These are phyloP conservation scores for Macrosoma leucophasiata DNA, from an alignment of 2,888 invertebrate species.

Conservation along the genomic window DNA sequence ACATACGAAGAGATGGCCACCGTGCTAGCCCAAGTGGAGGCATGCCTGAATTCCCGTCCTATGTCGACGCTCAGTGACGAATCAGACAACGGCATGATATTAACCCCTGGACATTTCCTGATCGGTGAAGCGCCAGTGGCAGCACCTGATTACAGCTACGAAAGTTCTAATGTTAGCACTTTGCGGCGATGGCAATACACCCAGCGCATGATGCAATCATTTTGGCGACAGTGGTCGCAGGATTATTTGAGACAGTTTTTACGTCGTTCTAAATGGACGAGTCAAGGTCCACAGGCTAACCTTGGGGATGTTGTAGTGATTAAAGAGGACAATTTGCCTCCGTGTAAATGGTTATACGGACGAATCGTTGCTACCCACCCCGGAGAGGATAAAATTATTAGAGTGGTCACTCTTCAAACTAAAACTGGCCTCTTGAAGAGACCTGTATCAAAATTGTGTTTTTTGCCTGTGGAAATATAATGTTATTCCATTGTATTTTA, in stretches of 20 bases:
- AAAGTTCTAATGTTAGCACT: constrained; percentile 2
- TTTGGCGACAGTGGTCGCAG: too few relatives aligned
- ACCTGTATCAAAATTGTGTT: constrained; percentile 1
- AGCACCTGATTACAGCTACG: constrained; percentile 12
- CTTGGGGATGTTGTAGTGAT: too few relatives aligned
- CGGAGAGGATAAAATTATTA: constrained; percentile 3
- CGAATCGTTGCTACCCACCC: background rate
- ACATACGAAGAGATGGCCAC: constrained; percentile 20
- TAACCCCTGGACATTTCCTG: constrained; percentile 22
- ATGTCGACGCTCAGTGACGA: constrained; percentile 3
- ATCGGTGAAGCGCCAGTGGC: constrained; percentile 17
- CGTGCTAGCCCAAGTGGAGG: constrained; percentile 17
- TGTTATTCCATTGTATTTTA: background rate
- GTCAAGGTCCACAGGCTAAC: too few relatives aligned
- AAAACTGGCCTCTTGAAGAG: constrained; percentile 3
- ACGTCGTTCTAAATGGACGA: too few relatives aligned
- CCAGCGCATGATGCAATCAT: constrained; percentile 8
- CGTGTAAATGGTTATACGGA: constrained; percentile 3
- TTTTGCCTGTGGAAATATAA: constrained; percentile 1
- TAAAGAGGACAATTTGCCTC: too few relatives aligned
- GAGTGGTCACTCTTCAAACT: background rate
- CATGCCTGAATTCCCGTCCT: constrained; percentile 19
- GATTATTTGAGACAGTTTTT: too few relatives aligned
- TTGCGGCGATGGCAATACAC: constrained; percentile 14
- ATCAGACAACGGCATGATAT: constrained; percentile 1